Evolutionary conservation across 2,113 vertebrate species (phyloP).

Genomic region (Cygnus atratus): DNA sequence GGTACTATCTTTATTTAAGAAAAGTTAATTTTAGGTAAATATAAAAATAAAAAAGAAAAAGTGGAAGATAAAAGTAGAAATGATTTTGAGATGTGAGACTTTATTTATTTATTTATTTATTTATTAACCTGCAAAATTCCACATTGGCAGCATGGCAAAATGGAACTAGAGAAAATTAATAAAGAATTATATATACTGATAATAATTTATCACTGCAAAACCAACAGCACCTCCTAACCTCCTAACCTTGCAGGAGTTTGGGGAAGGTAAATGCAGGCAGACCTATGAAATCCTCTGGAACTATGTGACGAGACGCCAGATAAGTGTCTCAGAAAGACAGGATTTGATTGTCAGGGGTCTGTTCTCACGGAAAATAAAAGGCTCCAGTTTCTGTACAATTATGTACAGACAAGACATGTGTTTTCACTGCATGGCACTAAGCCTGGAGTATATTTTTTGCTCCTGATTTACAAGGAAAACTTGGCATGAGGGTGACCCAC

Average conservation of each 20-base stretch:
- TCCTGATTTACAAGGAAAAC: constrained; percentile 63
- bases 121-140: neutral
- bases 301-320: constrained; percentile 22
- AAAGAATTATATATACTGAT: neutral
- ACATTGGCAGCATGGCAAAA: neutral
- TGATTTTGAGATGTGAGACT: neutral
- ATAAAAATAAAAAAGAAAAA: too few species aligned
- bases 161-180: neutral
- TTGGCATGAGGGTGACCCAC: constrained; percentile 55
- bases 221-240: neutral
- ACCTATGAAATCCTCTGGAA: constrained; percentile 22
- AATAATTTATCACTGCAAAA: neutral
- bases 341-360: constrained; percentile 51
- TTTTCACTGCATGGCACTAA: constrained; percentile 64
- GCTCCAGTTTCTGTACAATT: constrained; percentile 59
- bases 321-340: constrained; percentile 33
- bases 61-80: neutral
- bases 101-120: neutral
- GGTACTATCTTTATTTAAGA: neutral
- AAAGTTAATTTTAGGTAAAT: neutral
- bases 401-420: constrained; percentile 63
- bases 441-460: constrained; percentile 62
- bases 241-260: neutral
- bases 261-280: neutral
- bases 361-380: constrained; percentile 60